Base-by-base conservation (phyloP, 2,888 invertebrate species). In the Orthosia cruda region DNA sequence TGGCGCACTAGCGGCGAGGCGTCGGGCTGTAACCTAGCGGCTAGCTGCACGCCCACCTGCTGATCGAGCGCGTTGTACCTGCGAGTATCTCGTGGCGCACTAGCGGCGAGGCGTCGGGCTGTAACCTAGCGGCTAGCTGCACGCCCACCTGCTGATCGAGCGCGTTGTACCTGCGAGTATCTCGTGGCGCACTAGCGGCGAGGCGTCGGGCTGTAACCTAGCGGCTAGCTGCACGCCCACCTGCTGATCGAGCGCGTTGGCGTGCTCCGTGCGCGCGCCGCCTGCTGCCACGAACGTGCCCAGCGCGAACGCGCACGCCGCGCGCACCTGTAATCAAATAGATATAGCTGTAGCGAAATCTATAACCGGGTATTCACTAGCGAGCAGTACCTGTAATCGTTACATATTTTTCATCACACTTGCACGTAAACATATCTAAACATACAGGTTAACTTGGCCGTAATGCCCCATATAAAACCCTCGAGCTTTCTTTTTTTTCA, bases 131-230 rank as follows among this genome's bases (percentile, higher is more conserved):
- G 70, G 99, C 97, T 84, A 99, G 97, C 70, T 98, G 98, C 96
- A 99, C 98, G 80, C 98, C 99, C 83, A 99, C 98, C 88, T 98
- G 98, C 91, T 99, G 99, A 96, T 99, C 99, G 74, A 99, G 98
- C 91, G 98, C 98, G 94, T 98, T 99, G 98, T 95, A 74, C 99
- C 99, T 64, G 98, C 98, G 0, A 99, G 98, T 76, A 99, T 96
- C 96, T 99, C 98, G 91, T 98, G 97, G 83, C 99, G 97, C 84
- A 99, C 99, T 87, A 99, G 96, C 77, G 98, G 98, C 88, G 98
- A 98, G 97, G 98, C 99, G 96, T 99, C 99, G 86, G 97, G 97
- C 54, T 97, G 97, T 71, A 86, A 98, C 50, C 98, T 98, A 90
- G 98, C 98, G 69, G 99, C 97, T 84, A 99, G 97, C 71, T 98